Base-by-base conservation (phyloP, 2,888 invertebrate genomes). In the Dasypolia templi region DNA sequence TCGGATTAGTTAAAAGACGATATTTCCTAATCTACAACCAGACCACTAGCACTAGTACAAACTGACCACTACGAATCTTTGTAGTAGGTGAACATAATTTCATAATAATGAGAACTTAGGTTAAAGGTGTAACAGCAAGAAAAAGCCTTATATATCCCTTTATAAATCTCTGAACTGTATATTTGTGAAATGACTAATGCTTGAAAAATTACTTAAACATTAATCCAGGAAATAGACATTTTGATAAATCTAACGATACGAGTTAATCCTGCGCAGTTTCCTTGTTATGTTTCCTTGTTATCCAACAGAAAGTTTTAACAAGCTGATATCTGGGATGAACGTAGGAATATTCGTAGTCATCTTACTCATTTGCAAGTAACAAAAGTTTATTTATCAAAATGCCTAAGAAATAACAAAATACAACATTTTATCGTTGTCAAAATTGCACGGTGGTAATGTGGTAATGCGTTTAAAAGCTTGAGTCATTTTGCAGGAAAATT, bases 181-280 rank as follows among this genome's bases (percentile, higher is more conserved):
- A 67, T 61, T 61, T 53, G 53, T 53, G 49, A 62, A 65, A 62
- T 77, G 55, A 65, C 35, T 75, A 68, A 61, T 59, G 26, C 75
- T 77, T 79, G 69, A 77, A 22, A 85, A 79, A 83, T 51, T 14
- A 35, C 68, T 62, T 56, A 26, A 62, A 61, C 59, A 66, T 74
- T 72, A 83, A 83, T 83, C 77, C 83, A 85, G 80, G 83, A 83
- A 85, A 85, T 65, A 64, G 29, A 71, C 70, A 17, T 68, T 81
- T 81, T 81, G 82, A 83, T 84, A 65, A 82, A 80, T 83, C 64
- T 67, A 67, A 73, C 63, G 70, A 83, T 82, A 82, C 65, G 65
- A 84, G 67, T 84, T 68, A 84, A 81, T 84, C 76, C 68, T 74
- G 68, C 29, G 55, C 56, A 69, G 76, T 76, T 82, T 72, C 81